phyloP scores from a whole-genome alignment of 2,797 vertebrate genomes.

The Oceanodroma leucorhoa region DNA sequence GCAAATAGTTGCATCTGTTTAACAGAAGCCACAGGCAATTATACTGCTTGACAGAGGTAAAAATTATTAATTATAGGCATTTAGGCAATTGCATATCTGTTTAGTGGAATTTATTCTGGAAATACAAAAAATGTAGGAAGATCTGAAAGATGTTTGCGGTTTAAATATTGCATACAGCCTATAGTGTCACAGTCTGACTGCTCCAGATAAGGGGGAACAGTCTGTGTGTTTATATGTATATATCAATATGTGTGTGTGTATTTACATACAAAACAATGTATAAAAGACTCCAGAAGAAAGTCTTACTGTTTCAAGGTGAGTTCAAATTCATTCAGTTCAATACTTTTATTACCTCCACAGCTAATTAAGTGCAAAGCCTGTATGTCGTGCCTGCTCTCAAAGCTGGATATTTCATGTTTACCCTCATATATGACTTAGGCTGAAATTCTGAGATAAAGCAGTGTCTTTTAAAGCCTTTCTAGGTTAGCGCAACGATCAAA shows the following conservation, averaged over 20 bases:
- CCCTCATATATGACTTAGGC: not conserved
- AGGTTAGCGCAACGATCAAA: not conserved
- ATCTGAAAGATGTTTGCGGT: not conserved
- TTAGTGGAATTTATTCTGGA: not conserved
- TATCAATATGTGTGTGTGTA: too few species aligned
- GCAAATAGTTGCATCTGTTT: not conserved
- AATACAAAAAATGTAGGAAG: not conserved
- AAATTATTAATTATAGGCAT: not conserved
- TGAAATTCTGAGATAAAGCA: not conserved
- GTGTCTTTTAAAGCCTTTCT: not conserved
- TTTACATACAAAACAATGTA: not conserved
- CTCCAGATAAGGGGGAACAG: not conserved
- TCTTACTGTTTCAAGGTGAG: not conserved
- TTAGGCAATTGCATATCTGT: not conserved
- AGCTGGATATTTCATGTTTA: not conserved
- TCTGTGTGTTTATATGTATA: not conserved
- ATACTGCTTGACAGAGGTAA: not conserved
- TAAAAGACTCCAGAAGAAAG: not conserved
- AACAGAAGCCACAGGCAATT: not conserved
- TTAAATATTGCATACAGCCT: not conserved
- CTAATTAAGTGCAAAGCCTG: not conserved
- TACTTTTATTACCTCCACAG: not conserved
- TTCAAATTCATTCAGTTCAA: not conserved
- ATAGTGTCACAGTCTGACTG: not conserved
- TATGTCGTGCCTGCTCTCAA: not conserved